Evolutionary conservation across 2,888 invertebrate genomes (phyloP), one percentile per base, ranked within the genome.

Genomic region (Drosophila testacea): DNA sequence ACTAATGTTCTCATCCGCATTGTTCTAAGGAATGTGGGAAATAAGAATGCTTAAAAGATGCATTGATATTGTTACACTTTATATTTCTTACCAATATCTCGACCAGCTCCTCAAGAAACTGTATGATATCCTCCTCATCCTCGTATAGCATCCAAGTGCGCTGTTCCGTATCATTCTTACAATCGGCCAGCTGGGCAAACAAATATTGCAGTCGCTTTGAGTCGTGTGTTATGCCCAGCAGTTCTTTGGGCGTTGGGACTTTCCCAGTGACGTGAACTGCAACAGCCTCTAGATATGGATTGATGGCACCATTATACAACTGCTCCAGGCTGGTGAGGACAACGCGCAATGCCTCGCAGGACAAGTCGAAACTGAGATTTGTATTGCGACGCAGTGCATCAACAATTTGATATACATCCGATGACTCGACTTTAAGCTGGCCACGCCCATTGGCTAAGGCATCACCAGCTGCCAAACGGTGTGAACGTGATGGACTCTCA

Each of bases 111-210:
- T 95, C 94, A 63, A 98, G 94, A 91, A 97, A 96, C 69, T 97
- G 96, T 68, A 95, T 95, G 89, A 98, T 98, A 80, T 96, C 96
- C 68, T 95, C 95, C 79, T 98, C 98, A 91, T 98, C 98, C 91
- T 98, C 98, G 91, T 98, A 97, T 34, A 98, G 93, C 92, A 97
- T 97, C 98, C 98, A 98, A 81, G 97, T 98, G 65, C 98, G 94
- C 90, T 99, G 98, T 90, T 99, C 98, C 0, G 98, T 97, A 91
- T 98, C 98, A 90, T 98, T 97, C 80, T 98, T 98, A 77, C 98
- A 97, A 71, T 96, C 96, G 2, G 96, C 96, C 76, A 98, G 93
- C 73, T 98, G 96, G 74, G 95, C 95, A 79, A 98, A 95, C 38
- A 98, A 96, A 48, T 96, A 95, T 92, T 96, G 95, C 91, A 98